Evolutionary conservation across 2,888 invertebrate genomes (phyloP), one percentile per base, ranked within the genome.

Genomic region (Xanthorhoe designata): DNA sequence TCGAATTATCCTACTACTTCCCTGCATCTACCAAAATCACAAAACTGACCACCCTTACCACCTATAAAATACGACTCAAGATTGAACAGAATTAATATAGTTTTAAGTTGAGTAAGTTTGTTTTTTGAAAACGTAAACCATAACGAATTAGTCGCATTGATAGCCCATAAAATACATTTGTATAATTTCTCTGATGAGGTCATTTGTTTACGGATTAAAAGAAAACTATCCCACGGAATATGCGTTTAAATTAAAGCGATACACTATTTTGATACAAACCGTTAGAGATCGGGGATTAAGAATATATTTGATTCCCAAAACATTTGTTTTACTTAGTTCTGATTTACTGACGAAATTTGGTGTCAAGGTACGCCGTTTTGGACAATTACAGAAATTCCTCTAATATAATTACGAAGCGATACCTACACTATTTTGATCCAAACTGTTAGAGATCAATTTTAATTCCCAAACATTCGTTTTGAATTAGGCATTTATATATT

Each of bases 1-100:
- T 90, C 90, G 85, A 90, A 90, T 90, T 90, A 90, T 84, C 85
- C 78, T 77, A 77, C 68, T 73, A 83, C 84, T 77, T 76, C 75
- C 71, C 73, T 69, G 64, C 57, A 61, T 59, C 68, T 78, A 69
- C 73, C 53, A 60, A 66, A 66, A 64, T 64, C 35, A 51, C 42
- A 64, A 51, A 61, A 66, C 49, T 50, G 0, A 8, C 59, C n/a
- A 50, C 52, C 52, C 72, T 72, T 78, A 80, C 50, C 8, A 4
- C 24, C 24, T 35, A 52, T 29, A 61, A 2, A 62, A 79, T 78
- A 88, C 69, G 79, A 61, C 10, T 62, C 49, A 83, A 74, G 80
- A 66, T 85, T 42, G 69, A 60, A 71, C 62, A 67, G 1, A 42
- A 42, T 13, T 13, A 5, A 9, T 18, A 49, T 17, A 7, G 4